A percentile compares a stretch with the other conserved stretches of the same genome.
These are phyloP conservation scores for Amphipoea oculea DNA, from an alignment of 2,888 invertebrate species.

Conservation along the genomic window DNA sequence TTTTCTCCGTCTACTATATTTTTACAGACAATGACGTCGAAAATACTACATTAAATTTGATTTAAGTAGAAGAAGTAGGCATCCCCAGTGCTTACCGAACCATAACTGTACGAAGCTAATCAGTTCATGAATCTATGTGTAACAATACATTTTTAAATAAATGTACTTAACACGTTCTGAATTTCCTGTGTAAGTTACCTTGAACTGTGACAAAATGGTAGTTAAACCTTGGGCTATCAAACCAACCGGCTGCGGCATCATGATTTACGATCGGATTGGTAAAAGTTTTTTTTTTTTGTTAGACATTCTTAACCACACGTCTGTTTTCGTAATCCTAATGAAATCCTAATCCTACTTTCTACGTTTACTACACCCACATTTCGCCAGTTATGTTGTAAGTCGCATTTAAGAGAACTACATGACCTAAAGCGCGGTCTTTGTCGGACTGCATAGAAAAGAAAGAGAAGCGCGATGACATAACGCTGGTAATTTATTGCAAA, in stretches of 20 bases:
- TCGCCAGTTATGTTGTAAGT: no score
- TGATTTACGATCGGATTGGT: background rate
- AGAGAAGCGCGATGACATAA: no score
- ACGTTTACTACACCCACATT: no score
- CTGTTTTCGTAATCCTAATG: no score
- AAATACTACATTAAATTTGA: background rate
- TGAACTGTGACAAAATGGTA: constrained; percentile 16
- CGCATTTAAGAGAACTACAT: no score
- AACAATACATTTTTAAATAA: constrained; percentile 19
- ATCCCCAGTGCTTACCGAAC: constrained; percentile 2
- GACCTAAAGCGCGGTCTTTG: no score
- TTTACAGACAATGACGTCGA: no score
- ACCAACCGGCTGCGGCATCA: background rate
- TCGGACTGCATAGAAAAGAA: no score
- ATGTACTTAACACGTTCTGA: background rate
- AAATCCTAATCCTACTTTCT: no score
- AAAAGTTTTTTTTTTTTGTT: background rate
- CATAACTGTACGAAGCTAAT: constrained; percentile 20
- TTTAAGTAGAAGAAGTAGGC: background rate
- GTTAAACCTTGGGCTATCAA: background rate
- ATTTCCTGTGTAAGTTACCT: constrained; percentile 28
- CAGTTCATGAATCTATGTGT: constrained; percentile 15
- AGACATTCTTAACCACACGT: no score
- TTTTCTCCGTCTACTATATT: no score
- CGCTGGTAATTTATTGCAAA: no score